phyloP scores from a whole-genome alignment of 2,113 vertebrate species.

The Hirundichthys speculiger region DNA sequence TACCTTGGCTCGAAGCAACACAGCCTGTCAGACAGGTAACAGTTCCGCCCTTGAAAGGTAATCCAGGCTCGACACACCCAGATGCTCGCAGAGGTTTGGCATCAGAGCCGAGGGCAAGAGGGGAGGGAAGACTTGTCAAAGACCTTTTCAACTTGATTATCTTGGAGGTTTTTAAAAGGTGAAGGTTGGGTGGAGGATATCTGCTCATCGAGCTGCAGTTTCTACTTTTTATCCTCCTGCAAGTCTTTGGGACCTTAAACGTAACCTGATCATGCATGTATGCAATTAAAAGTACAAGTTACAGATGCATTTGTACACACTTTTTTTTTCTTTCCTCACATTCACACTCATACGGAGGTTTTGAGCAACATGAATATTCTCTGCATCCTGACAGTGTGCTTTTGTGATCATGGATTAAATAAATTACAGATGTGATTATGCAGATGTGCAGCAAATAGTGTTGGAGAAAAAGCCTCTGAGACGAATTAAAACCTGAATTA shows the following conservation, averaged over 20 bases:
- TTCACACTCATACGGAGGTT: too few species aligned
- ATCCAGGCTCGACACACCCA: conserved; percentile 61
- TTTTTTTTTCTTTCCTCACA: too few species aligned
- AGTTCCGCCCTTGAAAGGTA: conserved; percentile 48
- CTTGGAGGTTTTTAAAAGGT: conserved; percentile 9
- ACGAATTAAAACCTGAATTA: neutral
- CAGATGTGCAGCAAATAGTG: too few species aligned
- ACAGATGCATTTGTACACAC: neutral
- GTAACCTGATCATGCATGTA: neutral
- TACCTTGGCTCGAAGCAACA: conserved; percentile 31
- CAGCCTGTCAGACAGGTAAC: conserved; percentile 65
- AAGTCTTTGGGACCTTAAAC: neutral
- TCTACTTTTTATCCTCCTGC: conserved; percentile 1
- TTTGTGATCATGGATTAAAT: too few species aligned
- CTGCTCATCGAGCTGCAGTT: neutral
- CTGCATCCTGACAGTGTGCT: too few species aligned
- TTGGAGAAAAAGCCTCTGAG: too few species aligned
- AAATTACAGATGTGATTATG: too few species aligned
- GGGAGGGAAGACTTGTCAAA: conserved; percentile 23
- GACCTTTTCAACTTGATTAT: conserved; percentile 6
- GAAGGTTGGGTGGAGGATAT: neutral
- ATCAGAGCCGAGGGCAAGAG: conserved; percentile 11
- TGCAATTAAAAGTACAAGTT: neutral
- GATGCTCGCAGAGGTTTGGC: conserved; percentile 49
- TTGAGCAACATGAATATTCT: too few species aligned